phyloP scores from a whole-genome alignment of 2,113 vertebrate genomes.

The Delphinus delphis region DNA sequence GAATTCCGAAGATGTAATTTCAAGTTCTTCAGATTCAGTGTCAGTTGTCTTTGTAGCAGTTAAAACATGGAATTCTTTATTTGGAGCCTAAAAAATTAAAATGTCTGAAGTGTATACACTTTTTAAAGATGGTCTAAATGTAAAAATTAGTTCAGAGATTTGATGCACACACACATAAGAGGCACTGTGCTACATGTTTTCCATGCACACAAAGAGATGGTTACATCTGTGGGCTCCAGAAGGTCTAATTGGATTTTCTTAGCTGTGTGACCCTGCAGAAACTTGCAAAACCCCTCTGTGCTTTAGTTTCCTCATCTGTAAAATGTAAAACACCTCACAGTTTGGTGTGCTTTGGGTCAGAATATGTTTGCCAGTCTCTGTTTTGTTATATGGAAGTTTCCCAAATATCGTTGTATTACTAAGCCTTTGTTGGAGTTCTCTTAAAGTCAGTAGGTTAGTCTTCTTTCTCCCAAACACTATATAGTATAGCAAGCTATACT shows the following conservation, averaged over 20 bases:
- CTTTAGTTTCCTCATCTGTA: neutral
- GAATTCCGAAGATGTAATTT: conserved; percentile 93
- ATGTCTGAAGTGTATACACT: neutral
- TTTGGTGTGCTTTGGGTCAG: neutral
- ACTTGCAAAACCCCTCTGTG: neutral
- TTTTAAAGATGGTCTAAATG: neutral
- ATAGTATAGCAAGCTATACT: neutral
- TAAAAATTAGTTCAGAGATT: neutral
- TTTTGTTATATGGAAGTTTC: neutral
- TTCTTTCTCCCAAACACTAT: neutral
- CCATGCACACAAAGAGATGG: neutral
- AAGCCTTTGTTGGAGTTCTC: neutral
- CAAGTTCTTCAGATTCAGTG: conserved; percentile 90
- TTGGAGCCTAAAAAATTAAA: conserved; percentile 84
- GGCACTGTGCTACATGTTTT: neutral
- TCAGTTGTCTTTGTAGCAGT: conserved; percentile 92
- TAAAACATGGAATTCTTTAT: conserved; percentile 88
- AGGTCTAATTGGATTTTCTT: neutral
- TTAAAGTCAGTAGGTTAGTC: neutral
- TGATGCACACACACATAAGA: neutral
- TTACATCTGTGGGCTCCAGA: neutral
- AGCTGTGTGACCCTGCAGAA: neutral
- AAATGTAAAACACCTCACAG: neutral
- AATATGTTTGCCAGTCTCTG: neutral
- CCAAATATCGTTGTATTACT: neutral